Evolutionary conservation across 2,888 invertebrate genomes (phyloP).

Genomic region (Brachynemurus nebulosus): DNA sequence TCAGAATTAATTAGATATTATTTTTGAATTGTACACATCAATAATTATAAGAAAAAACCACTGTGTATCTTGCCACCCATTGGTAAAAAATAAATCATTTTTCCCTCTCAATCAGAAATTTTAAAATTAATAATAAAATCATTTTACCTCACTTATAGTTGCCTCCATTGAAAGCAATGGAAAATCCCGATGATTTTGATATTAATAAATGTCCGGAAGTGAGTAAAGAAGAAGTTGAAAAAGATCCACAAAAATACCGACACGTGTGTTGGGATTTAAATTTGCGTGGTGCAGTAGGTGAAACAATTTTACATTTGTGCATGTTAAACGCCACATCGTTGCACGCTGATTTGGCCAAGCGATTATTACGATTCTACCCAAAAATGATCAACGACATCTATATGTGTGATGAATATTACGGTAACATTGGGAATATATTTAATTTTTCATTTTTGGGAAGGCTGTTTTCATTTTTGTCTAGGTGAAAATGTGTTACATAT

Average conservation of each 20-base stretch:
- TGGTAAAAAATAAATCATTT: not conserved
- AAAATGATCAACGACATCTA: constrained; percentile 94
- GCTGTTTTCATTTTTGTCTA: constrained; percentile 22
- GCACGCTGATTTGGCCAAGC: constrained; percentile 86
- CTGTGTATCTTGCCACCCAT: too few relatives aligned
- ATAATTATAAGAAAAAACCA: too few relatives aligned
- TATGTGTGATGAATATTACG: constrained; percentile 93
- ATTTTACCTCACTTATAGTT: constrained; percentile 37
- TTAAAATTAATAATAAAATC: constrained; percentile 1
- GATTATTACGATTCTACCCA: constrained; percentile 82
- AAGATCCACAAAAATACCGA: constrained; percentile 56
- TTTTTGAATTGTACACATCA: too few relatives aligned
- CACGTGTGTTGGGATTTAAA: constrained; percentile 85
- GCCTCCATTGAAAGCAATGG: constrained; percentile 61
- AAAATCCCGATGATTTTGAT: constrained; percentile 75
- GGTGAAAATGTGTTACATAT: constrained; percentile 93
- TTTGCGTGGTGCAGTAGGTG: constrained; percentile 91
- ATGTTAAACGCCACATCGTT: constrained; percentile 81
- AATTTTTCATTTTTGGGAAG: not conserved
- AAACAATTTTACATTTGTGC: constrained; percentile 87
- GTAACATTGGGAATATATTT: constrained; percentile 33
- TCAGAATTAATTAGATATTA: too few relatives aligned
- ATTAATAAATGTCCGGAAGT: constrained; percentile 61
- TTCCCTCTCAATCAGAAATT: not conserved
- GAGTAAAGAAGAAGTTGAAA: constrained; percentile 32